Base-by-base conservation (phyloP, 2,888 invertebrate genomes). In the Troilus luridus region DNA sequence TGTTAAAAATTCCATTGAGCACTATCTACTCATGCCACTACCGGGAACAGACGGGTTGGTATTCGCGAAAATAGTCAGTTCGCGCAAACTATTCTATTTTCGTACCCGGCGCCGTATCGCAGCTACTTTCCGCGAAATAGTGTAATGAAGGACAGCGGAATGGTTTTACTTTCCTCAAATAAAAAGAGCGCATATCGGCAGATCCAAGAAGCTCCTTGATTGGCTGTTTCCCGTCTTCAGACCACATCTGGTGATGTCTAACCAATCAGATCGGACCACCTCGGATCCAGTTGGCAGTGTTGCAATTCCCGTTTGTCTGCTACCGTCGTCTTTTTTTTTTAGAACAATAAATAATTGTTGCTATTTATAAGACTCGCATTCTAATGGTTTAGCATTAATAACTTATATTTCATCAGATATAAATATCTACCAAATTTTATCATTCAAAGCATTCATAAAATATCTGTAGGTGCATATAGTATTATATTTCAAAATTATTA, bases 201-300 rank as follows among this genome's bases (percentile, higher is more conserved):
- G 56, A 85, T 58, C 12, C 56, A 5, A 85, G 85, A 19, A 11
- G 85, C 11, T 9, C 21, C 11, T 21, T 58, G 21, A 85, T 85
- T 85, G 85, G 85, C 85, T n/a, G 56, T n/a, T n/a, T 85, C 21
- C 56, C 12, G 12, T 85, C 85, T n/a, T 58, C 56, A 3, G 85
- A 7, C 85, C 21, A 56, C 85, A 85, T 85, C 85, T 54, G 85
- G 85, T 85, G 85, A 85, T 85, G 21, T 54, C 85, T 56, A 10
- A 85, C 85, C 85, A 85, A 85, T 85, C 41, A 41, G 85, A 85
- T 85, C 85, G 12, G 56, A 85, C 54, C 85, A 85, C 21, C 85
- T 85, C 85, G 85, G 85, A 54, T 85, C 85, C 54, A 56, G 85
- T 58, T 85, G 85, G 85, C 85, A 85, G 85, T 85, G 56, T 85